phyloP scores from a whole-genome alignment of 2,888 invertebrate species.

The Scaptomyza parva region DNA sequence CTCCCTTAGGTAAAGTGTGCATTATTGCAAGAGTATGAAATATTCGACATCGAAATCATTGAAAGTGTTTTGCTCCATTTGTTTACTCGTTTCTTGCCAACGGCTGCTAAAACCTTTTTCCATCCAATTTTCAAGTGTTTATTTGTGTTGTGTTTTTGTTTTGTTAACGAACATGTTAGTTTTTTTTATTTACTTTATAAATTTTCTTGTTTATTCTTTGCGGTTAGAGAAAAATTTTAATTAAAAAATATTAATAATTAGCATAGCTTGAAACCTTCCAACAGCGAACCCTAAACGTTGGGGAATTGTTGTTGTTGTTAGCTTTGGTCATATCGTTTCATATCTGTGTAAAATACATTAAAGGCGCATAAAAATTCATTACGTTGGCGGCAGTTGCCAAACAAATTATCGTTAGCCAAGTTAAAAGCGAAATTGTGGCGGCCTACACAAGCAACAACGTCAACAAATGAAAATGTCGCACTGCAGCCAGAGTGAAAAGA shows the following conservation, averaged over 20 bases:
- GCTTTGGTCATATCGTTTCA: conserved; percentile 59
- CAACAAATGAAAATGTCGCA: conserved; percentile 58
- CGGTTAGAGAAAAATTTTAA: conserved; percentile 68
- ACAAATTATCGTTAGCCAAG: conserved; percentile 81
- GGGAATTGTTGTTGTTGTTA: conserved; percentile 18
- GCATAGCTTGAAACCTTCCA: conserved; percentile 31
- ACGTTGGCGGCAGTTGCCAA: conserved; percentile 69
- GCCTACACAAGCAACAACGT: conserved; percentile 39
- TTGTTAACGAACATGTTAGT: conserved; percentile 48
- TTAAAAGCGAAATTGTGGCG: conserved; percentile 64
- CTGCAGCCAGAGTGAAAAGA: conserved; percentile 43
- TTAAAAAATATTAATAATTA: conserved; percentile 76
- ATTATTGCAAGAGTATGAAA: conserved; percentile 2
- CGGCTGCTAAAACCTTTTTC: conserved; percentile 8
- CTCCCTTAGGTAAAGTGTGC: too few species aligned
- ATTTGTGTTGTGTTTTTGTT: conserved; percentile 41
- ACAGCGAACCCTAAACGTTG: conserved; percentile 7
- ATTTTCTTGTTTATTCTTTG: conserved; percentile 15
- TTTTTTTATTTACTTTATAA: conserved; percentile 17
- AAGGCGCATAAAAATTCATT: conserved; percentile 80
- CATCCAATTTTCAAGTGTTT: conserved; percentile 28
- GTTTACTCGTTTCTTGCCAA: not conserved
- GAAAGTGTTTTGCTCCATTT: not conserved
- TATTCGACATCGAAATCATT: not conserved
- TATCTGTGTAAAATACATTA: conserved; percentile 73